Evolutionary conservation across 2,797 vertebrate genomes (phyloP), one percentile per base, ranked within the genome.

Genomic region (Steatocranus sp.): DNA sequence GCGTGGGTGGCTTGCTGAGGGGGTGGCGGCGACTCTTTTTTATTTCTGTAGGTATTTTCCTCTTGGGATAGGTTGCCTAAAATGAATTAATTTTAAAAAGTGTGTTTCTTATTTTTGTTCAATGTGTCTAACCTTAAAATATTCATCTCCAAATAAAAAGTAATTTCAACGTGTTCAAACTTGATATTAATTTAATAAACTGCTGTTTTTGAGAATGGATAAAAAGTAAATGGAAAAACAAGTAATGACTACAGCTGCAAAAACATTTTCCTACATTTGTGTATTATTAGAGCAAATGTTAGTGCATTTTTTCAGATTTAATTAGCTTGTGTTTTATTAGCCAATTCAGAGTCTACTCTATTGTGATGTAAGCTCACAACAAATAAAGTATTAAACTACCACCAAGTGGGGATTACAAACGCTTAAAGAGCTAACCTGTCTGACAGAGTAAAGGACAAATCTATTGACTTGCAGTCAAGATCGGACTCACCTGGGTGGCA

Each of bases 11-110:
- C 48, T 97, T 97, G 88, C 97, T 98, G 91, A 99, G 93, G 0
- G 98, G 99, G 85, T 99, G 99, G 7, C 98, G 97, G 0, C 99
- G 96, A 83, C 98, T 99, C 94, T 98, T 99, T 87, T 98, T 99
- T 58, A 99, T 97, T 91, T 98, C 97, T 82, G 97, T 96, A 86
- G 97, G 97, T 91, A 97, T 94, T 94, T 98, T 98, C 91, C 97
- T 87, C 85, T 98, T 98, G 17, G 97, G 90, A 88, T 97, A 98
- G 8, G 95, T 93, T 7, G 96, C 77, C 9, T 90, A 61, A 20
- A 56, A 56, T 10, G 15, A 56, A 56, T 54, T 0, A 1, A 54
- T 2, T 54, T 15, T 5, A 17, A 27, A 25, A 34, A 61, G 30
- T 11, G 53, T 46, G 7, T 38, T 66, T 25, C 15, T 27, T 27